Evolutionary conservation across 2,888 invertebrate species (phyloP).

Genomic region (Polyommatus icarus): DNA sequence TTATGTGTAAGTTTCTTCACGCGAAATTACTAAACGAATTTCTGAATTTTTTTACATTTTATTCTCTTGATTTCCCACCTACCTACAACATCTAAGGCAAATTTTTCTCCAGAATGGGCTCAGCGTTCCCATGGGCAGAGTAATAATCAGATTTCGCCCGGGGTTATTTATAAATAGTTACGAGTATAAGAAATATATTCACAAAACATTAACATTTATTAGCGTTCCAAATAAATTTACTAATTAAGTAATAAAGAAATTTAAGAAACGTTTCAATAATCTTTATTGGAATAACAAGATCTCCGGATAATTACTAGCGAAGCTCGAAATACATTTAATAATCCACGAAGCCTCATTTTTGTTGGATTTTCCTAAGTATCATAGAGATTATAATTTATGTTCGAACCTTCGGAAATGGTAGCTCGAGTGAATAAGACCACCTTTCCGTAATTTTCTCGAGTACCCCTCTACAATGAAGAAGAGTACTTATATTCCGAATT

Average conservation of each 20-base stretch:
- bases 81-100: no score
- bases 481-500: conserved; percentile 74
- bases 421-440: conserved; percentile 69
- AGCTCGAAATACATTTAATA: conserved; percentile 14
- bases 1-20: no score
- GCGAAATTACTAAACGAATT: no score
- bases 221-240: background rate
- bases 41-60: no score
- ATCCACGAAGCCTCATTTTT: conserved; percentile 9
- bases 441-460: conserved; percentile 76
- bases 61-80: no score
- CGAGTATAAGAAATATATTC: no score
- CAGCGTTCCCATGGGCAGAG: background rate
- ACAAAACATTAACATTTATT: no score
- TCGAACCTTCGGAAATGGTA: conserved; percentile 52
- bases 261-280: conserved; percentile 31
- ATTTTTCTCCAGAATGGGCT: no score
- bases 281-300: conserved; percentile 47
- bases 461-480: conserved; percentile 67
- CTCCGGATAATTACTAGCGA: conserved; percentile 56
- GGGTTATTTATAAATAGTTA: background rate
- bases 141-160: background rate
- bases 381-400: conserved; percentile 38
- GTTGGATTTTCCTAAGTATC: conserved; percentile 24
- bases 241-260: background rate